Base-by-base conservation (phyloP, 2,113 vertebrate species). In the Trichechus manatus region DNA sequence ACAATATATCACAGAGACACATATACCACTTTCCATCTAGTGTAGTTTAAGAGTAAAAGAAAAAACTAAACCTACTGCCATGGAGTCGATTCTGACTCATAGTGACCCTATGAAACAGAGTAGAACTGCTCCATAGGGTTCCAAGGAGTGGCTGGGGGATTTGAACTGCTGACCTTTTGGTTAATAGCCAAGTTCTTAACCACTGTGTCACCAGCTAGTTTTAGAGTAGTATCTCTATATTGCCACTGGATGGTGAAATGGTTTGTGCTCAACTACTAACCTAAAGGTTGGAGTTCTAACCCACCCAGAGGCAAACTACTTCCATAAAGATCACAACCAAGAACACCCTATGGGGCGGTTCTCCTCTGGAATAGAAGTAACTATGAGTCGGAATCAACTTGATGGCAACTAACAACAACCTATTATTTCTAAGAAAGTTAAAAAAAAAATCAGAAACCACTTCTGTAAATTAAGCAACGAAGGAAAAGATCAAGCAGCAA, bases 391-490 rank as follows among this genome's bases (percentile, higher is more conserved):
- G 22, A 29, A 66, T 29, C 9, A 20, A 68, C 9, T 68, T 31
- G 64, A 68, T 33, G 31, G 11, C 64, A 31, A 68, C 4, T 33
- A 68, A 14, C 4, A 68, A 33, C 23, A 68, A 14, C 23, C 33
- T 68, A 33, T 15, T 44, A 80, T 85, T 64, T 94, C 63, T 59
- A 79, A 36, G 39, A 92, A 14, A 66, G 25, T 83, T 81, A 86
- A 47, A 96, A 70, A 96, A 70, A 47, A 74, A 95, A 81, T 59
- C 56, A 81, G 64, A 75, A 95, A 27, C 20, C 33, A 75, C 39
- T 85, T 19, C 1, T 92, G 44, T 61, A 74, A 89, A 39, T 84
- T 64, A 78, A 91, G 6, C 53, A 94, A 63, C 83, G 72, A 92
- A 36, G 17, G 70, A 87, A 94, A 89, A 15, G 33, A 79, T 72